These are phyloP conservation scores for Elephantulus edwardii DNA, from an alignment of 2,113 vertebrate species.

Conservation along the genomic window DNA sequence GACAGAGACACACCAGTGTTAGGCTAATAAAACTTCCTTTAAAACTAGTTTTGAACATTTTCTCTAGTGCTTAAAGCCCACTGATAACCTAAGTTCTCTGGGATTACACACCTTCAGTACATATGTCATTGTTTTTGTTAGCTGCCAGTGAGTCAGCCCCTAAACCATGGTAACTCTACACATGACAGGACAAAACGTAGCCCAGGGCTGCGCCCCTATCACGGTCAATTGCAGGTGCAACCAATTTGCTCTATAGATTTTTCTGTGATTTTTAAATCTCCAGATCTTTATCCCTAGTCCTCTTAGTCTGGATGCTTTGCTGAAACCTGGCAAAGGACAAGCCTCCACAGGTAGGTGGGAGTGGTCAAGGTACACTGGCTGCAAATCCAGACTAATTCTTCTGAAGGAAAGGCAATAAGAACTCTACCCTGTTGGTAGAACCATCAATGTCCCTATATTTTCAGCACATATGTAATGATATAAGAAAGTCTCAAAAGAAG, in stretches of 20 bases:
- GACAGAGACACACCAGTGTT: too few species aligned
- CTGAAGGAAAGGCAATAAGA: background rate
- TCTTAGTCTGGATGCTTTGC: background rate
- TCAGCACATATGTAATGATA: accelerated
- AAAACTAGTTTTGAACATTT: background rate
- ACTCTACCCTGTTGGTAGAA: background rate
- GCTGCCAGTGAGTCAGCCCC: background rate
- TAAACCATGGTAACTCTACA: background rate
- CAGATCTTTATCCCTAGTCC: background rate
- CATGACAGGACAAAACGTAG: background rate
- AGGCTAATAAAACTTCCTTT: background rate
- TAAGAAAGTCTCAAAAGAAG: too few species aligned
- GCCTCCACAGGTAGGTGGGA: background rate
- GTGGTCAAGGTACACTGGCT: background rate
- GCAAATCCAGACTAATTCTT: background rate
- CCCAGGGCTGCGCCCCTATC: background rate
- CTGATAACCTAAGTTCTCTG: background rate
- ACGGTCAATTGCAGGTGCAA: background rate
- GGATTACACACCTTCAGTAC: background rate
- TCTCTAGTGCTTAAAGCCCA: background rate
- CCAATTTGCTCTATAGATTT: background rate
- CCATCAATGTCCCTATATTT: background rate
- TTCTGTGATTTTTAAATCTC: background rate
- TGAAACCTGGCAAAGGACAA: background rate
- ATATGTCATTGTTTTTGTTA: too few species aligned